Percentiles rank a stretch among this genome's conserved stretches.
Conservation (phyloP, 2,888 invertebrate species). For the Acleris holmiana region DNA sequence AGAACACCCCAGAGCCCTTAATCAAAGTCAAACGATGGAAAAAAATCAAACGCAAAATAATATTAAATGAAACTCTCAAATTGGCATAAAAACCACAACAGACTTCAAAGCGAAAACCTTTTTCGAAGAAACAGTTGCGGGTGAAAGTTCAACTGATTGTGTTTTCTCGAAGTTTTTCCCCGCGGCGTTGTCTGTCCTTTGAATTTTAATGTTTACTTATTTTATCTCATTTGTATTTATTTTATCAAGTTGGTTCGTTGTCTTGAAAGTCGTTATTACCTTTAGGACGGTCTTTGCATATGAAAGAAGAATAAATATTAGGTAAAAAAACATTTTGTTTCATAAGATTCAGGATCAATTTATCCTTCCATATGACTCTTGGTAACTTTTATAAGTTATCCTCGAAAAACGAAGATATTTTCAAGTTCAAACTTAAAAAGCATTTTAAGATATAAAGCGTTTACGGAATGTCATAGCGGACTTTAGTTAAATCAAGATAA, state of each 20-base stretch:
- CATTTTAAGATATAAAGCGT: too few species aligned
- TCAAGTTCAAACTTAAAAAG: too few species aligned
- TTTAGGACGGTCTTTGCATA: constrained; percentile 16
- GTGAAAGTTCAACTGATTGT: constrained; percentile 2
- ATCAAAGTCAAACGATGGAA: too few species aligned
- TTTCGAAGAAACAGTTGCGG: constrained; percentile 3
- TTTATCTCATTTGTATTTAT: constrained; percentile 27
- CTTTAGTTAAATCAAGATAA: too few species aligned
- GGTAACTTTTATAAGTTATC: too few species aligned
- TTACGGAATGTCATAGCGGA: too few species aligned
- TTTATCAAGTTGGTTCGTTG: constrained; percentile 15
- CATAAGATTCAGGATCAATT: too few species aligned
- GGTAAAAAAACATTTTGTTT: not conserved
- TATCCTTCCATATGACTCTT: too few species aligned
- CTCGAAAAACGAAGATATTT: too few species aligned
- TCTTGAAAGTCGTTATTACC: constrained; percentile 9
- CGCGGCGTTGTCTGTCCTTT: constrained; percentile 9
- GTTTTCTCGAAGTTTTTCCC: not conserved
- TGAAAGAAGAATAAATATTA: constrained; percentile 3
- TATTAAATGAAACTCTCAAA: not conserved
- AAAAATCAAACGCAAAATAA: too few species aligned
- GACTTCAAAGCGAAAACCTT: not conserved
- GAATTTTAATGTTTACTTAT: constrained; percentile 17
- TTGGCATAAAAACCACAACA: not conserved
- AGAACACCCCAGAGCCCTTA: too few species aligned